phyloP scores from a whole-genome alignment of 2,888 invertebrate genomes.

The Andrena marginata region DNA sequence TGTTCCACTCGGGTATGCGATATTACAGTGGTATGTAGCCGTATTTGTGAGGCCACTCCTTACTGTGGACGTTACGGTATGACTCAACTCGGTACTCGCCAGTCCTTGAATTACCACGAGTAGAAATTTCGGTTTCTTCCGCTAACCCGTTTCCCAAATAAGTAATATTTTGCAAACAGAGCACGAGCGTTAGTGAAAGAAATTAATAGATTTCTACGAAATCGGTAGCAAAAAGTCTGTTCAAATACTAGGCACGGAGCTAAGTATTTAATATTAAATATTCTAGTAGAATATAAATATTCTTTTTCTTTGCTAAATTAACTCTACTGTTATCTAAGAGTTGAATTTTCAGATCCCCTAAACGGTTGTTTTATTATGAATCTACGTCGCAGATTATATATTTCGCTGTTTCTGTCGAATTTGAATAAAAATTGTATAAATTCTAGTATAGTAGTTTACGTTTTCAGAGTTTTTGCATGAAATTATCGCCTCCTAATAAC shows the following conservation, averaged over 20 bases:
- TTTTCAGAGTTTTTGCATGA: too few species aligned
- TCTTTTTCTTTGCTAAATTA: too few species aligned
- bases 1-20: conserved; percentile 43
- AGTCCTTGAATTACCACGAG: conserved; percentile 42
- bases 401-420: too few species aligned
- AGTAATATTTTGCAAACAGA: neutral
- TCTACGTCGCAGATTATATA: too few species aligned
- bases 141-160: neutral
- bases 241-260: neutral
- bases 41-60: conserved; percentile 53
- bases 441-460: too few species aligned
- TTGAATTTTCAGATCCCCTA: too few species aligned
- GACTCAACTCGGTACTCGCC: conserved; percentile 26
- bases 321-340: too few species aligned
- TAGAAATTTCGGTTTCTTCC: conserved; percentile 28
- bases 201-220: neutral
- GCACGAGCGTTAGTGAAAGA: neutral
- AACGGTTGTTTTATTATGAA: too few species aligned
- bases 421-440: too few species aligned
- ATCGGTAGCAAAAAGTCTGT: neutral
- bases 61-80: conserved; percentile 41
- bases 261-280: too few species aligned
- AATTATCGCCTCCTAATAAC: too few species aligned
- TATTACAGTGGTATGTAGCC: conserved; percentile 9
- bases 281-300: too few species aligned